A percentile compares a stretch with the other conserved stretches of the same genome.
Conservation (phyloP, 2,113 vertebrate species). For the Sceloporus tristichus region DNA sequence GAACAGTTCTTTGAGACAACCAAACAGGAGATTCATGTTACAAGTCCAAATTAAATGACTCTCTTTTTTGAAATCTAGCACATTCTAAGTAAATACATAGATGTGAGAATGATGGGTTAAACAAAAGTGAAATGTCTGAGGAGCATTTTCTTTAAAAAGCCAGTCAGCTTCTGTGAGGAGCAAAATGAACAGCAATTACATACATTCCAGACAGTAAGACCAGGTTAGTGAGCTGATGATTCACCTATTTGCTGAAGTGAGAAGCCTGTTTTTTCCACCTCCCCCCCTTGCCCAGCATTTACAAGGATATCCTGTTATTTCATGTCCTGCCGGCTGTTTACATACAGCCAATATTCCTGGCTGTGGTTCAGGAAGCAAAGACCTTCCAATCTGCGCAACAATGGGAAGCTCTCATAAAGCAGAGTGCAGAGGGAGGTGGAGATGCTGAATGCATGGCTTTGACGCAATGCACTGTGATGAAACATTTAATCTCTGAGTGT, state of each 20-base stretch:
- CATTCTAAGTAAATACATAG: conserved; percentile 22
- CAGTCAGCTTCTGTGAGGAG: background rate
- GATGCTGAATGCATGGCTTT: background rate
- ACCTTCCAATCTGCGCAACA: background rate
- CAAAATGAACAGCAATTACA: conserved; percentile 29
- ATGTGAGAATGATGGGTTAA: conserved; percentile 11
- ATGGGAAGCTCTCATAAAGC: background rate
- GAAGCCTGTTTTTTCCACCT: conserved; percentile 8
- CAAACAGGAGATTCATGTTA: background rate
- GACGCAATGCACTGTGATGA: background rate
- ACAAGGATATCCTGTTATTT: conserved; percentile 48
- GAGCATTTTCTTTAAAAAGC: conserved; percentile 12
- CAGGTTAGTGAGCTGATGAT: conserved; percentile 13
- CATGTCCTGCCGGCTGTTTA: conserved; percentile 31
- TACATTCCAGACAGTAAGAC: conserved; percentile 16
- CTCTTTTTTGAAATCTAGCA: background rate
- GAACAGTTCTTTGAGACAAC: background rate
- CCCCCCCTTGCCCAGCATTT: background rate
- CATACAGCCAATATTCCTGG: conserved; percentile 20
- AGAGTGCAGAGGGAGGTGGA: background rate
- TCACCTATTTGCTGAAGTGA: conserved; percentile 21
- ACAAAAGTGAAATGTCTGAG: conserved; percentile 14
- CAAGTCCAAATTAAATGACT: background rate
- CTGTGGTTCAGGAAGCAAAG: conserved; percentile 4
- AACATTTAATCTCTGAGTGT: conserved; percentile 4